A percentile compares a stretch with the other conserved stretches of the same genome.
phyloP scores from a whole-genome alignment of 2,888 invertebrate genomes.

The Laothoe populi region DNA sequence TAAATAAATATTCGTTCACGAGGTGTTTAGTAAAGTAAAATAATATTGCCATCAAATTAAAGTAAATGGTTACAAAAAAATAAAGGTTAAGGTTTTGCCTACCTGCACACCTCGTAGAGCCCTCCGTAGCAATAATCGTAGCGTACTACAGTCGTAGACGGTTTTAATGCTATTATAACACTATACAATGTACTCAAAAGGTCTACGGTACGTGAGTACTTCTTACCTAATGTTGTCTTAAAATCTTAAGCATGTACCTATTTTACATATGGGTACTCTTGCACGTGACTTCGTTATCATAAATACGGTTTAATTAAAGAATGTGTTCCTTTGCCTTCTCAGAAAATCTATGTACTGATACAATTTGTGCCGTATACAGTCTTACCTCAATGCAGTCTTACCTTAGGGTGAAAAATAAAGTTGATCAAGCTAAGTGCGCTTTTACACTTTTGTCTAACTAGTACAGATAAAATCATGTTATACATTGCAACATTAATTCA shows the following conservation, averaged over 20 bases:
- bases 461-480: too few species aligned
- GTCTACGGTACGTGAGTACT: slow-evolving; percentile 9
- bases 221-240: neutral
- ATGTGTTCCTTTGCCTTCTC: too few species aligned
- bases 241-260: neutral
- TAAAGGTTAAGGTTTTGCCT: slow-evolving; percentile 11
- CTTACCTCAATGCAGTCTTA: too few species aligned
- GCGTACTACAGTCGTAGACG: slow-evolving; percentile 22
- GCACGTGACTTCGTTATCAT: neutral
- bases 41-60: slow-evolving; percentile 12
- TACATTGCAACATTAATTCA: too few species aligned
- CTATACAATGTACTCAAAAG: slow-evolving; percentile 20
- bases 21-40: neutral
- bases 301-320: too few species aligned
- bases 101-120: slow-evolving; percentile 18
- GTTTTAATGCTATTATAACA: slow-evolving; percentile 3
- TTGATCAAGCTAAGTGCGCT: too few species aligned
- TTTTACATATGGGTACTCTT: neutral
- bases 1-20: neutral
- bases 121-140: slow-evolving; percentile 21
- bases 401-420: too few species aligned
- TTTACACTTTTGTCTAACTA: too few species aligned
- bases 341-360: too few species aligned
- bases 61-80: slow-evolving; percentile 10
- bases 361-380: too few species aligned